Conservation (phyloP, 2,797 vertebrate genomes). For the Chaunax sp. region DNA sequence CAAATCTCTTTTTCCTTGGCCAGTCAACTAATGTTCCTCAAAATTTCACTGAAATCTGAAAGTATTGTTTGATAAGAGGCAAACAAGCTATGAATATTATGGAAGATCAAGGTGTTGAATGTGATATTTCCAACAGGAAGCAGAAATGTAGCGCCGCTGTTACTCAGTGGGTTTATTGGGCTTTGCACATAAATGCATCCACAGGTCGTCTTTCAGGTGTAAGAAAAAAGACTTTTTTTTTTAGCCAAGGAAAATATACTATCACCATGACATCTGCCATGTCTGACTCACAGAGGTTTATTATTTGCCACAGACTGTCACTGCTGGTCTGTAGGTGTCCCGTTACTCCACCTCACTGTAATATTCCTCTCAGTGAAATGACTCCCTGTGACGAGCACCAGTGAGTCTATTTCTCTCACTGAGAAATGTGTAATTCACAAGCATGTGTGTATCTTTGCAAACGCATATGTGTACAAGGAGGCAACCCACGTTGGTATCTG, state of each 20-base stretch:
- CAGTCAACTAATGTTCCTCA: too few relatives aligned
- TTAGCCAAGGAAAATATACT: slow-evolving; percentile 39
- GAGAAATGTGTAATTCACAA: slow-evolving; percentile 29
- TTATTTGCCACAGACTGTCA: slow-evolving; percentile 42
- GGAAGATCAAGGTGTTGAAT: too few relatives aligned
- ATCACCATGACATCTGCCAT: slow-evolving; percentile 31
- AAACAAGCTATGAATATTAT: too few relatives aligned
- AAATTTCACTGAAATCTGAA: too few relatives aligned
- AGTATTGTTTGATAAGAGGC: too few relatives aligned
- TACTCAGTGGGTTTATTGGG: slow-evolving; percentile 12
- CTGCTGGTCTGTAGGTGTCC: slow-evolving; percentile 47
- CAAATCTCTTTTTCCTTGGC: too few relatives aligned
- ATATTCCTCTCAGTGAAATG: slow-evolving; percentile 55
- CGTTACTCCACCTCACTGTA: slow-evolving; percentile 58
- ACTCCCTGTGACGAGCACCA: slow-evolving; percentile 55
- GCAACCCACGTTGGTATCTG: slow-evolving; percentile 12
- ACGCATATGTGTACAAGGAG: not conserved
- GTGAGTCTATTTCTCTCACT: slow-evolving; percentile 56
- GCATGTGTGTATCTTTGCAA: slow-evolving; percentile 16
- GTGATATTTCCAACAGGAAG: slow-evolving; percentile 17
- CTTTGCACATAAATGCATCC: slow-evolving; percentile 17
- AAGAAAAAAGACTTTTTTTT: slow-evolving; percentile 58
- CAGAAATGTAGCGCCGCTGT: slow-evolving; percentile 11
- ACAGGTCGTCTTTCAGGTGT: slow-evolving; percentile 34
- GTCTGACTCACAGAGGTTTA: slow-evolving; percentile 43